Evolutionary conservation across 2,113 vertebrate genomes (phyloP).

Genomic region (Aepyceros melampus): DNA sequence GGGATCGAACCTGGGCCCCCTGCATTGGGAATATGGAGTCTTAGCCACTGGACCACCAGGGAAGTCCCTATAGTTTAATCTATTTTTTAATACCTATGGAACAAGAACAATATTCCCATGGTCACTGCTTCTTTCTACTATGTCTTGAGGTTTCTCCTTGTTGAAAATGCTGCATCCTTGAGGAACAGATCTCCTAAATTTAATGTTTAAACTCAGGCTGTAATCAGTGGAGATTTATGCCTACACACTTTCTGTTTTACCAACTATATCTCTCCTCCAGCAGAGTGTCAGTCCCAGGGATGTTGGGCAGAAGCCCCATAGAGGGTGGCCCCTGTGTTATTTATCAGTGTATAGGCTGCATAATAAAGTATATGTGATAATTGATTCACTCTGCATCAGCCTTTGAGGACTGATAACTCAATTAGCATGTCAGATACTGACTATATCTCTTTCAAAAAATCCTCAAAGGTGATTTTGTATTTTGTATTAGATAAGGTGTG

Average conservation of each 20-base stretch:
- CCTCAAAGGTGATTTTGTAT: conserved; percentile 71
- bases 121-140: not conserved
- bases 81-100: not conserved
- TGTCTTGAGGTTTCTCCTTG: not conserved
- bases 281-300: conserved; percentile 24
- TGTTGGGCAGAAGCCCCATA: conserved; percentile 46
- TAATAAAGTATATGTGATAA: conserved; percentile 80
- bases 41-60: not conserved
- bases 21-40: not conserved
- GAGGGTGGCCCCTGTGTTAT: conserved; percentile 53
- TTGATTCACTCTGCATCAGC: conserved; percentile 74
- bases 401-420: conserved; percentile 81
- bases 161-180: conserved; percentile 3
- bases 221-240: conserved; percentile 60
- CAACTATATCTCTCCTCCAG: conserved; percentile 47
- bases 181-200: conserved; percentile 24
- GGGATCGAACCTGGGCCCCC: not conserved
- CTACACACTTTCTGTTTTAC: conserved; percentile 52
- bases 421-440: conserved; percentile 76
- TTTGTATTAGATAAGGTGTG: conserved; percentile 58
- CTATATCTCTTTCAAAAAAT: conserved; percentile 68
- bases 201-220: conserved; percentile 27
- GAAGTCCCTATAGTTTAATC: not conserved
- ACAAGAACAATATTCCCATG: not conserved
- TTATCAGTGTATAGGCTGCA: conserved; percentile 67